phyloP scores from a whole-genome alignment of 2,113 vertebrate genomes.

The Odocoileus virginianus region DNA sequence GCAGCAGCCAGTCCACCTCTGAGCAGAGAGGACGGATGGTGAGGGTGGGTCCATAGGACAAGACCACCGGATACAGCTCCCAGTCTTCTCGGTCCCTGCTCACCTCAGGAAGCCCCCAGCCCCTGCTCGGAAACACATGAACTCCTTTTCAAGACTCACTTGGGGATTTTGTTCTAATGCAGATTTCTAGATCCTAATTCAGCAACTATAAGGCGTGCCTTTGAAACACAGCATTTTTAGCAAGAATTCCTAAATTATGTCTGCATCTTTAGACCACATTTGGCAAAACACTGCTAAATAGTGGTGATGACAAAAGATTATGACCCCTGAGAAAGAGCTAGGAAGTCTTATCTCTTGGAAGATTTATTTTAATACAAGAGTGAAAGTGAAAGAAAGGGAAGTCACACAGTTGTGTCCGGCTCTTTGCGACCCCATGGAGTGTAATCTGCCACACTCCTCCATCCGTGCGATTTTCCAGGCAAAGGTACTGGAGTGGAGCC shows the following conservation, averaged over 20 bases:
- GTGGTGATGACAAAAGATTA: not conserved
- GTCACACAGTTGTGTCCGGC: not conserved
- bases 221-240: slow-evolving; percentile 4
- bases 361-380: not conserved
- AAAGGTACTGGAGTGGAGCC: not conserved
- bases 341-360: not conserved
- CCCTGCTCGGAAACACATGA: not conserved
- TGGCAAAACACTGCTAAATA: not conserved
- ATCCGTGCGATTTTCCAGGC: not conserved
- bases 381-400: not conserved
- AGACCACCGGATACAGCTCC: fast-evolving
- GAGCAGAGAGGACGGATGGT: not conserved
- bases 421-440: not conserved
- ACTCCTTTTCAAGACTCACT: not conserved
- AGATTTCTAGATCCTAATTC: not conserved
- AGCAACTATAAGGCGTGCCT: not conserved
- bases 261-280: not conserved
- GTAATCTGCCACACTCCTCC: not conserved
- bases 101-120: not conserved
- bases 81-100: not conserved
- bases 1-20: not conserved
- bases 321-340: not conserved
- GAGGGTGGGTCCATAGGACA: fast-evolving
- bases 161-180: not conserved
- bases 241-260: not conserved